Evolutionary conservation across 2,797 vertebrate genomes (phyloP).

Genomic region (Picus viridis): DNA sequence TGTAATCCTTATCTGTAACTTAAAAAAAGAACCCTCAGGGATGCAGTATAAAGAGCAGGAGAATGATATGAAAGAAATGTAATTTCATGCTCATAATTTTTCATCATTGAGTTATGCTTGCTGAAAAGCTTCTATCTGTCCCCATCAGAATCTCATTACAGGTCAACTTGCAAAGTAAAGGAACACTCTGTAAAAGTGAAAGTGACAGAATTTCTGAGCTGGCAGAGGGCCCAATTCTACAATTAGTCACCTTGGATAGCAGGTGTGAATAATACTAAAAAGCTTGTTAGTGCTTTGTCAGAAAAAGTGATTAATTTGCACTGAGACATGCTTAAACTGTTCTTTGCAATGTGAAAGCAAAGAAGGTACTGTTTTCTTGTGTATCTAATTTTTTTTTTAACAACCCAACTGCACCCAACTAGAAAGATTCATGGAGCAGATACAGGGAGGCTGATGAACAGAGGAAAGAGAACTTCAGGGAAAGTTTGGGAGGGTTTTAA

Average conservation of each 20-base stretch:
- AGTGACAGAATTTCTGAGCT: conserved; percentile 46
- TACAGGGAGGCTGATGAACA: not conserved
- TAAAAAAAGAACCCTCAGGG: not conserved
- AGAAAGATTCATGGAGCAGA: not conserved
- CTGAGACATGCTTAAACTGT: not conserved
- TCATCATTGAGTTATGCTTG: conserved; percentile 47
- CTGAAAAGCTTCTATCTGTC: conserved; percentile 43
- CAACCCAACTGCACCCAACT: accelerated
- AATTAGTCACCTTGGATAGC: conserved; percentile 21
- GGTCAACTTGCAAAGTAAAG: conserved; percentile 56
- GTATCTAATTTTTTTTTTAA: not conserved
- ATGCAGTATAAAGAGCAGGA: not conserved
- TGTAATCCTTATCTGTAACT: not conserved
- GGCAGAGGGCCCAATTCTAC: conserved; percentile 27
- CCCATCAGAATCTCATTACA: conserved; percentile 65
- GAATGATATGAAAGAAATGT: conserved; percentile 6
- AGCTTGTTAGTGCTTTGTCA: not conserved
- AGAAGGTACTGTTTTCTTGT: not conserved
- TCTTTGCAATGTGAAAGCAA: not conserved
- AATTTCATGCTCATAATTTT: conserved; percentile 37
- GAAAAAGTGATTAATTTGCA: not conserved
- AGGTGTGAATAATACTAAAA: not conserved
- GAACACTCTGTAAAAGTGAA: conserved; percentile 33
- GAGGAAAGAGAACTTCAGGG: not conserved
- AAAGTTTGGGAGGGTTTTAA: not conserved